Evolutionary conservation across 2,113 vertebrate species (phyloP).

Genomic region (Heterochromis multidens): DNA sequence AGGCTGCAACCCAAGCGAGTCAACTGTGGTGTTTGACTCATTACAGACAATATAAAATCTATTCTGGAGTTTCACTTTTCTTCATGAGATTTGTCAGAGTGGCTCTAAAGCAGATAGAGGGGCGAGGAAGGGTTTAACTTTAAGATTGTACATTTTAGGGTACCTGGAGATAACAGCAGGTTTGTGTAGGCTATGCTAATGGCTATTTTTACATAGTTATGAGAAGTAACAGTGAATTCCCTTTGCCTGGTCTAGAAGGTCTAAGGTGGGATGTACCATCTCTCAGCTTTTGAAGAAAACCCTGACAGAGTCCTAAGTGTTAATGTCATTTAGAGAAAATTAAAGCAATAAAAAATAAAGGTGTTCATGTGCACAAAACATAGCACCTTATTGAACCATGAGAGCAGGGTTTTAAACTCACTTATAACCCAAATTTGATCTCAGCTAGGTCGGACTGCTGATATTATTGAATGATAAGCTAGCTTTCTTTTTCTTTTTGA

Average conservation of each 20-base stretch:
- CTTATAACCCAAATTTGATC: too few relatives aligned
- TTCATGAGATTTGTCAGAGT: not conserved
- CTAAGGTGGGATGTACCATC: not conserved
- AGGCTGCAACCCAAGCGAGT: conserved; percentile 69
- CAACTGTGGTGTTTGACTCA: conserved; percentile 57
- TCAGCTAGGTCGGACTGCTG: not conserved
- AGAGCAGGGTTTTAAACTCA: not conserved
- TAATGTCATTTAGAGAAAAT: not conserved
- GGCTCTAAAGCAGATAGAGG: conserved; percentile 17
- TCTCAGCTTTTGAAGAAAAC: not conserved
- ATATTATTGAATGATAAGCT: not conserved
- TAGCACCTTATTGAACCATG: not conserved
- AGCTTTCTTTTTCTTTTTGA: not conserved
- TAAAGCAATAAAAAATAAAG: not conserved
- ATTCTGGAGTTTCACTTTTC: conserved; percentile 65
- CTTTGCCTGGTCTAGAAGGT: not conserved
- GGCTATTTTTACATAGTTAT: not conserved
- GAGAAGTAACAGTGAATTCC: not conserved
- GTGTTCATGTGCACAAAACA: not conserved
- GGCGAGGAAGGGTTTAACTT: not conserved
- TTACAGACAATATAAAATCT: conserved; percentile 54
- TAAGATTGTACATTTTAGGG: not conserved
- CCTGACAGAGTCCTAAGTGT: not conserved
- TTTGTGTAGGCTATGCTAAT: not conserved
- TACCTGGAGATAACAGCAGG: not conserved